Base-by-base conservation (phyloP, 1,140 invertebrate genomes). In the Armadillidium nasatum region DNA sequence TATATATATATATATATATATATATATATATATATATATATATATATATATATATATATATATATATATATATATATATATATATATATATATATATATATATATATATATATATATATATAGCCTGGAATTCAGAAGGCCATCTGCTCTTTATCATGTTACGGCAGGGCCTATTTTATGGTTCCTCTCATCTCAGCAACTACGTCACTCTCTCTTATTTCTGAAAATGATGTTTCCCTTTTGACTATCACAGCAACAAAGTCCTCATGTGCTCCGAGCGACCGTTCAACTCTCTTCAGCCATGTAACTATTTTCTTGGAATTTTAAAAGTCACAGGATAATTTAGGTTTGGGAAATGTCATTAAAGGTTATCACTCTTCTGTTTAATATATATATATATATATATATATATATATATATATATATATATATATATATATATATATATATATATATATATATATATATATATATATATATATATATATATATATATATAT, bases 181-280 rank as follows among this genome's bases (percentile, higher is more conserved):
- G 50, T 70, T 80, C n/a, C 22, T 80, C 2, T 76, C 76, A 3
- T 69, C 74, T 10, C 76, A 80, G 66, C 79, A 78, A 19, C 72
- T 80, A n/a, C 70, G 74, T 11, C 77, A 76, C n/a, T 78, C 79
- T 6, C 77, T 80, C n/a, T 76, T 80, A 22, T 45, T 80, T 71
- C 46, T 80, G 6, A 74, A 75, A 72, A 80, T 80, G 79, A 73
- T 76, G 50, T 80, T 80, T 46, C 79, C 79, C 43, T 76, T 78
- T 72, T 80, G 79, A 80, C 77, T 60, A 60, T 60, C 50, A 13
- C 50, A 60, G 7, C 50, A 60, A 13, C 11, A 60, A 3, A 60
- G 50, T 19, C 50, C 50, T 19, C 50, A 33, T 33, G 33, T 19
- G 19, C 2, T 7, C 7, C 11, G 7, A 60, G 50, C 50, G 1